Base-by-base conservation (phyloP, 2,797 vertebrate genomes). In the Karalla daura region DNA sequence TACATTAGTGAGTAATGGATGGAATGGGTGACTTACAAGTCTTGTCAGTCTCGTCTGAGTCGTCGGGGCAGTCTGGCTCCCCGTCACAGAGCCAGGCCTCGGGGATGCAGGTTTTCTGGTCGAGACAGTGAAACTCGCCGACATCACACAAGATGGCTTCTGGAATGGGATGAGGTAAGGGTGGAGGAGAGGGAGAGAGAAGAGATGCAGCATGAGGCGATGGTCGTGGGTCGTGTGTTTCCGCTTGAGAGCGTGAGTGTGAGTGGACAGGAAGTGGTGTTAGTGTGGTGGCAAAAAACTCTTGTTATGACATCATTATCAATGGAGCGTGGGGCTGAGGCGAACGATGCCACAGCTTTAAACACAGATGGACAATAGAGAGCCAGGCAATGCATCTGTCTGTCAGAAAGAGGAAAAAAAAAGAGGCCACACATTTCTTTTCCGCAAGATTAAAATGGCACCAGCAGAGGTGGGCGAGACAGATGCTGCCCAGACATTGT, bases 11-110 rank as follows among this genome's bases (percentile, higher is more conserved):
- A 70, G 51, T 11, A 74, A 81, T 86, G 87, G 67, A 80, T 83
- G 86, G 65, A 69, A 86, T 89, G 86, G 20, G 44, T 72, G 91
- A 97, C 96, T 97, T 92, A 98, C 96, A 96, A 18, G 78, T 89
- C 44, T 90, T 89, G 88, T 92, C 85, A 23, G 91, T 90, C 81
- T 98, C 96, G 25, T 98, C 97, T 0, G 96, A 98, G 86, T 89
- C 93, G 62, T 97, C 96, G 0, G 96, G 96, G 71, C 96, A 98
- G 82, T 97, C 95, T 1, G 95, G 93, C 85, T 98, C 96, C 33
- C 95, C 96, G 12, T 98, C 96, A 80, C 96, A 98, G 54, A 98
- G 93, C 96, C 97, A 98, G 78, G 88, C 94, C 80, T 95, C 92
- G 17, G 96, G 96, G 59, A 98, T 83, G 87, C 96, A 99, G 83